phyloP scores from a whole-genome alignment of 2,113 vertebrate species.

The Silurus meridionalis region DNA sequence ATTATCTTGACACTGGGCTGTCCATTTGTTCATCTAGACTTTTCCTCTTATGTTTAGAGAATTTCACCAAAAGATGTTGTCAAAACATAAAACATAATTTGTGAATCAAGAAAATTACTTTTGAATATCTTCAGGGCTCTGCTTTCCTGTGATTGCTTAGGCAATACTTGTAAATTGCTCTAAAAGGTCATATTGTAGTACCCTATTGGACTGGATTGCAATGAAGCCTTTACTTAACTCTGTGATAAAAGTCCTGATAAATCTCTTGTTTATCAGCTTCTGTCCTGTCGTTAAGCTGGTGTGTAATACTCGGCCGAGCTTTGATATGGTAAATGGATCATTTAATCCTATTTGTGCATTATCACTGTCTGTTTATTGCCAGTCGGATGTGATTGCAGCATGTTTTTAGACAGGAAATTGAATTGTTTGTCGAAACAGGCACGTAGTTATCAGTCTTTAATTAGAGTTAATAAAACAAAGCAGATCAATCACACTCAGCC shows the following conservation, averaged over 20 bases:
- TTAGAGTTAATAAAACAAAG: conserved; percentile 50
- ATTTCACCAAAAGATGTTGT: too few species aligned
- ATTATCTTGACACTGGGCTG: too few species aligned
- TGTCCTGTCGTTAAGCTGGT: conserved; percentile 14
- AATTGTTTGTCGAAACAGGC: conserved; percentile 46
- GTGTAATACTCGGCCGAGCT: conserved; percentile 18
- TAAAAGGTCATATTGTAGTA: neutral
- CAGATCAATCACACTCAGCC: conserved; percentile 22
- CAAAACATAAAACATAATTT: too few species aligned
- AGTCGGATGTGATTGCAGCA: conserved; percentile 33
- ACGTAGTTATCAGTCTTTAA: conserved; percentile 44
- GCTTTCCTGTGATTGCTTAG: too few species aligned
- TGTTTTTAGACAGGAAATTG: conserved; percentile 50
- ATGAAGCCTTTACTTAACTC: neutral
- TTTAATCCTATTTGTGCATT: conserved; percentile 51
- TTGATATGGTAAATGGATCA: conserved; percentile 33
- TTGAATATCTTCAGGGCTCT: too few species aligned
- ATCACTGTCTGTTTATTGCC: conserved; percentile 44
- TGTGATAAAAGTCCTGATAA: conserved; percentile 8
- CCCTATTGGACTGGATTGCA: neutral
- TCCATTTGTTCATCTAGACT: too few species aligned
- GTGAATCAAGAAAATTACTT: too few species aligned
- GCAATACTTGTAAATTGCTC: too few species aligned
- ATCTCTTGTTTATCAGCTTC: conserved; percentile 11
- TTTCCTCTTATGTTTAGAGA: too few species aligned